Conservation (phyloP, 1,140 invertebrate species). For the Penaeus chinensis region DNA sequence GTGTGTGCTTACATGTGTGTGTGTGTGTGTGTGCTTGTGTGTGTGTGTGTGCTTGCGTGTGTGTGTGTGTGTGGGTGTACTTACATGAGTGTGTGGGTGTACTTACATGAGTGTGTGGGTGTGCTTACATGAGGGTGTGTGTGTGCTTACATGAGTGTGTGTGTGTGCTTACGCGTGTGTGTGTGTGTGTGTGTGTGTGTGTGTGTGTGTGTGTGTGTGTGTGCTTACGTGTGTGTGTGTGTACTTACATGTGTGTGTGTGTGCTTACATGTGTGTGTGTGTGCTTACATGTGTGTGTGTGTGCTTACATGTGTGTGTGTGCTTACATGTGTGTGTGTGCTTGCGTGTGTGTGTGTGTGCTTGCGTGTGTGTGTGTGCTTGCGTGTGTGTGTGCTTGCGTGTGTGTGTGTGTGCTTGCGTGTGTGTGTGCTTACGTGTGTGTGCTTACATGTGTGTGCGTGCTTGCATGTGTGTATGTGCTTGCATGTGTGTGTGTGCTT, state of each 20-base stretch:
- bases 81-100: not conserved
- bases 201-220: not conserved
- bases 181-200: conserved; percentile 10
- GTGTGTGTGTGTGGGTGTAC: conserved; percentile 15
- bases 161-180: not conserved
- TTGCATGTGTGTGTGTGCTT: not conserved
- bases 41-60: not conserved
- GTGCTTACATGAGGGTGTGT: not conserved
- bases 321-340: not conserved
- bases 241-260: not conserved
- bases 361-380: not conserved
- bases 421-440: not conserved
- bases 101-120: not conserved
- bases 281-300: not conserved
- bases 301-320: not conserved
- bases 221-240: not conserved
- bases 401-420: conserved; percentile 1
- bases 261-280: not conserved
- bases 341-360: not conserved
- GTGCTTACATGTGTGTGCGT: not conserved
- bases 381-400: not conserved
- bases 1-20: too few species aligned
- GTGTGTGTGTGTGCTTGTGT: too few species aligned
- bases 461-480: too few species aligned
- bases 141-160: not conserved